Conservation (phyloP, 2,888 invertebrate species). For the Cephus nigrinus region DNA sequence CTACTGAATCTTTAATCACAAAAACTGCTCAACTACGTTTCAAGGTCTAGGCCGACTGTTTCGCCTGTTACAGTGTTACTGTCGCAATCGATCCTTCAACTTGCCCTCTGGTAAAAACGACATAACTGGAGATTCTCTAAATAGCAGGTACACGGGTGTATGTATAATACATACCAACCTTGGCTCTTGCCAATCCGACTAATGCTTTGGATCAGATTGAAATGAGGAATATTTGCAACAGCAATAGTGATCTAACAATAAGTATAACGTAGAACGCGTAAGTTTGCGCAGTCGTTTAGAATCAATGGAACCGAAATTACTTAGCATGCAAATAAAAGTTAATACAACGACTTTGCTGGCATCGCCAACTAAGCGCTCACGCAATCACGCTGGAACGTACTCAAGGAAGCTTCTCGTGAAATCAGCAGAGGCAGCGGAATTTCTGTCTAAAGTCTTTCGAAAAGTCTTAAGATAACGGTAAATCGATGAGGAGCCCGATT, state of each 20-base stretch:
- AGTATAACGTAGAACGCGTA: background rate
- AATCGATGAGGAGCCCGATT: background rate
- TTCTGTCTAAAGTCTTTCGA: too few species aligned
- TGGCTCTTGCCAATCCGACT: too few species aligned
- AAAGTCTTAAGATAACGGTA: background rate
- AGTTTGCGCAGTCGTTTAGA: too few species aligned
- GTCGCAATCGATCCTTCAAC: conserved; percentile 3
- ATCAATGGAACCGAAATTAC: background rate
- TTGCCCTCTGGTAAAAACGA: background rate
- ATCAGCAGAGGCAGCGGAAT: background rate
- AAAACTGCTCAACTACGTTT: background rate
- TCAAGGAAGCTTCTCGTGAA: background rate
- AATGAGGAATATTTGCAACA: background rate
- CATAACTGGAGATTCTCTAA: background rate
- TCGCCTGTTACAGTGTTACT: too few species aligned
- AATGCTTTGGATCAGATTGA: too few species aligned
- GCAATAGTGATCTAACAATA: background rate
- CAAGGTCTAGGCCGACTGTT: background rate
- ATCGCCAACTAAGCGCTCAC: background rate
- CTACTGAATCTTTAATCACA: background rate
- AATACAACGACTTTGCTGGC: background rate
- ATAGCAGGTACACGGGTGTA: background rate
- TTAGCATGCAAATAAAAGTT: background rate
- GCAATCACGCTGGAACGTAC: background rate
- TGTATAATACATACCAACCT: too few species aligned